These are phyloP conservation scores for Argyra leucocephala DNA, from an alignment of 2,888 invertebrate genomes.

Conservation along the genomic window DNA sequence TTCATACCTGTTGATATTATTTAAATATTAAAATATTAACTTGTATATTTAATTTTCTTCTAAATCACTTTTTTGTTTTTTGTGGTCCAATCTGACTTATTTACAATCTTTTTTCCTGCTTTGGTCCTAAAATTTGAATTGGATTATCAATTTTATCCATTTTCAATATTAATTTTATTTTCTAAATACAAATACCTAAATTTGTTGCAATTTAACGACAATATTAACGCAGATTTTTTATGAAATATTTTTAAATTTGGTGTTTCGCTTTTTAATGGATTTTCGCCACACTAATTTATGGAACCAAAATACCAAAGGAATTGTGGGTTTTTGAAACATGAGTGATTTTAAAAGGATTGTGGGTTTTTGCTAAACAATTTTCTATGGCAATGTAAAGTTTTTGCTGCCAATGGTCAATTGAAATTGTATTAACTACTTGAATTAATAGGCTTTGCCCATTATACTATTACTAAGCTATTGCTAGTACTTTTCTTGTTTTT, in stretches of 20 bases:
- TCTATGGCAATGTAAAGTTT: neutral
- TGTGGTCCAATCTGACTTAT: neutral
- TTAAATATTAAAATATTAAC: neutral
- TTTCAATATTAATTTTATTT: neutral
- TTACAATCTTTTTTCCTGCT: neutral
- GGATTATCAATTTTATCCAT: neutral
- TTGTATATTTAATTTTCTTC: neutral
- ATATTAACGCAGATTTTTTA: neutral
- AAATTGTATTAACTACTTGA: neutral
- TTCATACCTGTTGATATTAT: neutral
- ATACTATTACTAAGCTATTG: neutral
- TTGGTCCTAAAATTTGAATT: neutral
- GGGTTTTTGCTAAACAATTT: neutral
- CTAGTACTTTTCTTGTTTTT: neutral
- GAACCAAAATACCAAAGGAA: neutral
- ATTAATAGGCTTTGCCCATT: neutral
- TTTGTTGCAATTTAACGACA: neutral
- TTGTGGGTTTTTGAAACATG: neutral
- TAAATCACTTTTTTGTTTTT: neutral
- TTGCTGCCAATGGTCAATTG: neutral
- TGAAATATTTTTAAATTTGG: neutral
- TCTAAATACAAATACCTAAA: neutral
- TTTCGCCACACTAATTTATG: neutral
- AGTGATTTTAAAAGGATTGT: neutral
- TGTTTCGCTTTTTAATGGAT: neutral